Percentiles rank a stretch among this genome's conserved stretches.
Evolutionary conservation across 2,888 invertebrate genomes (phyloP).

Genomic region (Nomada ferruginata): DNA sequence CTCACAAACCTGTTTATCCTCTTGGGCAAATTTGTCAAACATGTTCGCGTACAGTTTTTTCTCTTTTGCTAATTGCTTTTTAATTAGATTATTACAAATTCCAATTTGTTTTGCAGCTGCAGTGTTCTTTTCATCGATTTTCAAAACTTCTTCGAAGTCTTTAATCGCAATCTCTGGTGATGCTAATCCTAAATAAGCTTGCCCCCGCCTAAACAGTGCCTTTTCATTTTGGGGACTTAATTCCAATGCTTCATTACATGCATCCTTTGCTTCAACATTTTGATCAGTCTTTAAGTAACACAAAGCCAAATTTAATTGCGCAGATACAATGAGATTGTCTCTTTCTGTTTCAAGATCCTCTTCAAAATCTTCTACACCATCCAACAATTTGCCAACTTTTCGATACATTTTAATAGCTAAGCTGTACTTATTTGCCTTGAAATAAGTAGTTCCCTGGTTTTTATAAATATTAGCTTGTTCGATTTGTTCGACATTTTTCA

Average conservation of each 20-base stretch:
- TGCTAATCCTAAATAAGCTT: slow-evolving; percentile 90
- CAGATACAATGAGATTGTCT: slow-evolving; percentile 88
- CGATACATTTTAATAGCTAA: slow-evolving; percentile 95
- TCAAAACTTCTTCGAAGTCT: slow-evolving; percentile 91
- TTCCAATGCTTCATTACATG: slow-evolving; percentile 91
- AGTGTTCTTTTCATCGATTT: slow-evolving; percentile 93
- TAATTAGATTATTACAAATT: slow-evolving; percentile 90
- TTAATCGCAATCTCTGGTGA: slow-evolving; percentile 91
- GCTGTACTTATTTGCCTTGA: slow-evolving; percentile 91
- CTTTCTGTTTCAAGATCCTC: slow-evolving; percentile 83
- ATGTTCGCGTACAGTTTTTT: slow-evolving; percentile 96
- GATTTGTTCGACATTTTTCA: slow-evolving; percentile 92
- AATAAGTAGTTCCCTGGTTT: slow-evolving; percentile 95
- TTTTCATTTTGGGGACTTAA: slow-evolving; percentile 93
- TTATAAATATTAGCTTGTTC: slow-evolving; percentile 93
- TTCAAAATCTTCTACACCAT: slow-evolving; percentile 73
- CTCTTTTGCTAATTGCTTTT: slow-evolving; percentile 91
- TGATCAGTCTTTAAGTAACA: slow-evolving; percentile 92
- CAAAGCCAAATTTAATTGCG: slow-evolving; percentile 92
- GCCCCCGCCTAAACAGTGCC: slow-evolving; percentile 94
- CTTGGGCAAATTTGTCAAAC: slow-evolving; percentile 96
- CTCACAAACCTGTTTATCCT: slow-evolving; percentile 87
- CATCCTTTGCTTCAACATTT: slow-evolving; percentile 89
- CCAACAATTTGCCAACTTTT: slow-evolving; percentile 89
- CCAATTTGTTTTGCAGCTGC: slow-evolving; percentile 93